Evolutionary conservation across 2,797 vertebrate species (phyloP).

Genomic region (Strix occidentalis): DNA sequence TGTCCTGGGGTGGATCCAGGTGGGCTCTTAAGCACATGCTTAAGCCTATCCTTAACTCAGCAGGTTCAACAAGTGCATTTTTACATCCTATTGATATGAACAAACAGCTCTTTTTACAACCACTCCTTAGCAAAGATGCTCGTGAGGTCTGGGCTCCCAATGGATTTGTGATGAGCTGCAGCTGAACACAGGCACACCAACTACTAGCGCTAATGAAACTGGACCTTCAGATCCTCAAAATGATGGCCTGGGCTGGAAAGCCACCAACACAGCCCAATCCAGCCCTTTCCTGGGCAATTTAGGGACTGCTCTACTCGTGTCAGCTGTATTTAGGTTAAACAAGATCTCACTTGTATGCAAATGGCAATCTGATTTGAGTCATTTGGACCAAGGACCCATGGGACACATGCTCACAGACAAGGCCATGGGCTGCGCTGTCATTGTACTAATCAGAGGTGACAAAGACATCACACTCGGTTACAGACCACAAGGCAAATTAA

Average conservation of each 20-base stretch:
- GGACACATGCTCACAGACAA: background rate
- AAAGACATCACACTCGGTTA: constrained; percentile 36
- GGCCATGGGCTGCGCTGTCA: background rate
- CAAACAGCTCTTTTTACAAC: background rate
- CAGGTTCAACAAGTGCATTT: constrained; percentile 2
- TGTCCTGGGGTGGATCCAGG: background rate
- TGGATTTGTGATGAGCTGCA: background rate
- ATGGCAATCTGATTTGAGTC: background rate
- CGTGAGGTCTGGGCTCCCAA: background rate
- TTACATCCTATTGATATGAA: background rate
- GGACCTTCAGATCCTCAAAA: background rate
- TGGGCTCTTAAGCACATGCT: background rate
- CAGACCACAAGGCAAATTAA: constrained; percentile 34
- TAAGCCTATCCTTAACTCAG: background rate
- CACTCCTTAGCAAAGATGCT: background rate
- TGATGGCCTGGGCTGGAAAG: background rate
- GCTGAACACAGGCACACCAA: background rate
- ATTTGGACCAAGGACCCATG: background rate
- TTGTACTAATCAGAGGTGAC: constrained; percentile 26
- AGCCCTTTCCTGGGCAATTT: background rate
- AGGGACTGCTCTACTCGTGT: background rate
- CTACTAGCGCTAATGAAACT: background rate
- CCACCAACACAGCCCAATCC: background rate
- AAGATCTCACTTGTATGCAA: background rate
- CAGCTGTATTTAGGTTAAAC: background rate